Evolutionary conservation across 64 coral and sea anemone genomes (phyloP).

Genomic region (Acropora yongei): DNA sequence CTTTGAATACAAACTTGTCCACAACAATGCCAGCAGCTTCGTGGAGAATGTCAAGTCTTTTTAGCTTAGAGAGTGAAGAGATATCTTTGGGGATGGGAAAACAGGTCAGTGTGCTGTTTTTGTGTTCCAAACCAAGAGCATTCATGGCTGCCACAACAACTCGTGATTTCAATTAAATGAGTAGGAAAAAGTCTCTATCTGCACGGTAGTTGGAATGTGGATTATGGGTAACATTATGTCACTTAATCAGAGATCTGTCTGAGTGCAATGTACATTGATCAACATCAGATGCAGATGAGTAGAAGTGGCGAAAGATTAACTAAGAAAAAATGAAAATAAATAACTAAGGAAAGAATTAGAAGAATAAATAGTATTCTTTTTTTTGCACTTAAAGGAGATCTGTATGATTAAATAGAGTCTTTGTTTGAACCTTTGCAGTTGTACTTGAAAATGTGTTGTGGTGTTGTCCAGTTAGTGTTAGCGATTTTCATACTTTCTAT

Average conservation of each 20-base stretch:
- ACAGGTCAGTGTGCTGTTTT: not conserved
- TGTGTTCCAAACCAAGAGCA: conserved; percentile 17
- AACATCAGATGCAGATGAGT: not conserved
- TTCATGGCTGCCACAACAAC: conserved; percentile 34
- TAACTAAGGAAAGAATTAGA: not conserved
- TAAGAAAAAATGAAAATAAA: conserved; percentile 10
- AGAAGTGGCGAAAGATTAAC: conserved; percentile 1
- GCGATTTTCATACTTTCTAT: not conserved
- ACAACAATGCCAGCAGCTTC: not conserved
- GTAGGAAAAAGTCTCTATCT: not conserved
- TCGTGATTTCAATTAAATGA: conserved; percentile 24
- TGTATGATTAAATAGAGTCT: conserved; percentile 18
- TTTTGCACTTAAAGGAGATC: not conserved
- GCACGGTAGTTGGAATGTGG: too few species aligned
- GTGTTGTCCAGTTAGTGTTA: not conserved
- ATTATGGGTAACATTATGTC: too few species aligned
- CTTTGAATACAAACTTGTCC: conserved; percentile 54
- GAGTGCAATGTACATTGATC: too few species aligned
- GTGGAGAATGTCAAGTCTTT: not conserved
- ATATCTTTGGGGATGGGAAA: conserved; percentile 29
- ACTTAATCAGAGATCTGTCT: too few species aligned
- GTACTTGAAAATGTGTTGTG: not conserved
- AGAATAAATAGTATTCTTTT: not conserved
- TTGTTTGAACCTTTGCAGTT: not conserved
- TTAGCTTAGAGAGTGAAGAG: not conserved